Evolutionary conservation across 37 sponge, comb jelly and placozoan species (phyloP).

Genomic region (Cladorhizidae sp.): DNA sequence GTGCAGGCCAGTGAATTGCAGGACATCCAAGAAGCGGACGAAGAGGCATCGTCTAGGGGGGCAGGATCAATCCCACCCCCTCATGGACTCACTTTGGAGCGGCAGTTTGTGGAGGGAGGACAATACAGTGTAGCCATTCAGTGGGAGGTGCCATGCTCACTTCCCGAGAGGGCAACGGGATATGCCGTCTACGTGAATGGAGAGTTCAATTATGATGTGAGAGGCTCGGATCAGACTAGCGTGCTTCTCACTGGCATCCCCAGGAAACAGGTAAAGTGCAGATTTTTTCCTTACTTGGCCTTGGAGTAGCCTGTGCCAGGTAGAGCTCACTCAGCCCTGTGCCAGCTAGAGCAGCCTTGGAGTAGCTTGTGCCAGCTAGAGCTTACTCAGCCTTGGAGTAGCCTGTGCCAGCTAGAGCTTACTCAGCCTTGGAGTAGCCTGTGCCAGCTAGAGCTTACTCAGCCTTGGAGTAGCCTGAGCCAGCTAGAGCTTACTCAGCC

Average conservation of each 20-base stretch:
- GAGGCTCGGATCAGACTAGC: not conserved
- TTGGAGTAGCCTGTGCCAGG: not conserved
- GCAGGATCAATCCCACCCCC: conserved; percentile 26
- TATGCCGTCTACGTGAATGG: conserved; percentile 57
- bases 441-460: too few species aligned
- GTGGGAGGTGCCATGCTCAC: conserved; percentile 30
- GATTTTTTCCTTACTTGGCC: too few species aligned
- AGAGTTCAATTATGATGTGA: conserved; percentile 13
- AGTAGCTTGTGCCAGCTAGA: too few species aligned
- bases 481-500: too few species aligned
- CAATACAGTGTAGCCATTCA: conserved; percentile 34
- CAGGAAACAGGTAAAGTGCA: conserved; percentile 35
- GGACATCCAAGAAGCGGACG: conserved; percentile 38
- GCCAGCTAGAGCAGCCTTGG: too few species aligned
- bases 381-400: too few species aligned
- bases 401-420: too few species aligned
- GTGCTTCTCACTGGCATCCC: conserved; percentile 38
- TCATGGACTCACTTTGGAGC: conserved; percentile 20
- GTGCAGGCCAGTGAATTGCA: conserved; percentile 10
- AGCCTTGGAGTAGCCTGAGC: too few species aligned
- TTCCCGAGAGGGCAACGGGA: conserved; percentile 11
- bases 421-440: too few species aligned
- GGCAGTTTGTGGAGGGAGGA: conserved; percentile 41
- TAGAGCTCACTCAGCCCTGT: too few species aligned
- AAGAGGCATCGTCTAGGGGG: not conserved